Percentiles rank a stretch among this genome's conserved stretches.
Evolutionary conservation across 2,888 invertebrate species (phyloP).

Genomic region (Mimachlamys varia): DNA sequence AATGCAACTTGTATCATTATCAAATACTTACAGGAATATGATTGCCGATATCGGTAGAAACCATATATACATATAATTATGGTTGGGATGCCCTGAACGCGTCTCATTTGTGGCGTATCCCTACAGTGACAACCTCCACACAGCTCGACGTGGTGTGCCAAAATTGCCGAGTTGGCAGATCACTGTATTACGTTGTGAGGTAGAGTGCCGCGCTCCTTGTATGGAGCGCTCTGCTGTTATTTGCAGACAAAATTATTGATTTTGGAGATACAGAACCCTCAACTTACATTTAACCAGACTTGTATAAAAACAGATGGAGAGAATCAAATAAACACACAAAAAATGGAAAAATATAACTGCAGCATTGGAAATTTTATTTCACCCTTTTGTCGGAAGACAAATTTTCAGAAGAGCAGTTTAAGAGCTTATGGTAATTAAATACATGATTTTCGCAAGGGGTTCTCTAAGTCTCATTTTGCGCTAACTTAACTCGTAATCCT

Average conservation of each 20-base stretch:
- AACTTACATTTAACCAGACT: constrained; percentile 34
- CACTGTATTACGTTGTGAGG: background rate
- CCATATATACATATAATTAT: too few species aligned
- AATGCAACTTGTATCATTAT: too few species aligned
- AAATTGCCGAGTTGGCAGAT: constrained; percentile 14
- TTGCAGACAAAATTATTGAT: constrained; percentile 36
- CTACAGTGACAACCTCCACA: background rate
- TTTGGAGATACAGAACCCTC: constrained; percentile 28
- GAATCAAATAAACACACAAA: background rate
- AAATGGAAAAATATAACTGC: background rate
- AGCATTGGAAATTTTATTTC: background rate
- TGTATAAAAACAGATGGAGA: background rate
- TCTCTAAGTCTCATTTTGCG: background rate
- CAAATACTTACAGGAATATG: too few species aligned
- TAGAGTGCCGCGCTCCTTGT: constrained; percentile 12
- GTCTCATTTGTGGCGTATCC: background rate
- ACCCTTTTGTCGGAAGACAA: background rate
- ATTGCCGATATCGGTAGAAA: too few species aligned
- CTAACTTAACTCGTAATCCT: background rate
- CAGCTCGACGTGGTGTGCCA: background rate
- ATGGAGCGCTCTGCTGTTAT: constrained; percentile 31
- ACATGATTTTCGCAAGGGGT: background rate
- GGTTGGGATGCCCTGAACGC: background rate
- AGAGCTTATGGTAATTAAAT: background rate
- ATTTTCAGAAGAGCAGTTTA: background rate